Base-by-base conservation (phyloP, 2,113 vertebrate species). In the Sapayoa aenigma region DNA sequence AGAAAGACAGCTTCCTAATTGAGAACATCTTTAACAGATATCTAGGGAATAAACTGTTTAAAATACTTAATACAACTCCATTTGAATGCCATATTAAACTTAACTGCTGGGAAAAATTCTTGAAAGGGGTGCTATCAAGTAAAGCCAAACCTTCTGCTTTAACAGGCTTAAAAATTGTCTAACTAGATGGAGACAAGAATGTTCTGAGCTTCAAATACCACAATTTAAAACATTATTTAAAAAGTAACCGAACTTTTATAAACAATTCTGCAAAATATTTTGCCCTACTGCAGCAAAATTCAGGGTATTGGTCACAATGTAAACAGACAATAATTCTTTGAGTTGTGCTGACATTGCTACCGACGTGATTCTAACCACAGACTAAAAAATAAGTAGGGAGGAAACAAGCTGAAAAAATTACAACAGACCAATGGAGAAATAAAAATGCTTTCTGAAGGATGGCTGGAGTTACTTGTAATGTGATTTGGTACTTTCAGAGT, bases 141-240 rank as follows among this genome's bases (percentile, higher is more conserved):
- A 80, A 80, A 90, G 56, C n/a, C 46, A 10, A 84, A 71, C 65
- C 33, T 78, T 53, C 30, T 69, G 39, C 6, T 83, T 69, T 10
- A 67, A 67, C 12, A 55, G 21, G 47, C 28, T 80, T 69, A 5
- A 62, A 87, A 81, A 27, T 7, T 30, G 3, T 50, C 47, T 65
- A 56, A 60, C n/a, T 65, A 92, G 53, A 83, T 63, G 50, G 52
- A 93, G 73, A n/a, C 47, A 63, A 53, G 66, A 88, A 81, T 7
- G 3, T 78, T 84, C 44, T 58, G 85, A 93, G 65, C 46, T 84
- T 75, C 94, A 87, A 93, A 96, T 42, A 90, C 35, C 82, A 93
- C 58, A 90, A 81, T 82, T 90, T 75, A 79, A 85, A 91, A 67
- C 21, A 89, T 1, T 3, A 67, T 66, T 80, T 59, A 24, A 89